A percentile compares a stretch with the other conserved stretches of the same genome.
phyloP scores from a whole-genome alignment of 1,140 invertebrate genomes.

The Pachyrhynchus sulphureomaculatus region DNA sequence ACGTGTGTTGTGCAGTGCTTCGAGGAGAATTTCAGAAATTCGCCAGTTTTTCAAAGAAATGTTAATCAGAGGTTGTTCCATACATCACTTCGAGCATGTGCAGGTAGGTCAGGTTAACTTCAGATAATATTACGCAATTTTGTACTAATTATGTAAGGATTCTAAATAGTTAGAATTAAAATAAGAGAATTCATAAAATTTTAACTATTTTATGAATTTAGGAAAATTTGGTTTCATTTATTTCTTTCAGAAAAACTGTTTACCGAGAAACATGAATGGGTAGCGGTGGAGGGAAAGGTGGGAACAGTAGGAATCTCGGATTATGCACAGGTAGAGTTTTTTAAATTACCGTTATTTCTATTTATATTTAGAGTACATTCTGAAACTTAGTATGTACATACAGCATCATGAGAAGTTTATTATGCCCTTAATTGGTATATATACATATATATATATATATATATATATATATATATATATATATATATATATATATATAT shows the following conservation, averaged over 20 bases:
- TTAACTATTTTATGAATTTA: too few relatives aligned
- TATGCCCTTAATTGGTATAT: too few relatives aligned
- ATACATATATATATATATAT: too few relatives aligned
- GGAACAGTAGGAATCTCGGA: constrained; percentile 89
- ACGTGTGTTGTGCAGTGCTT: constrained; percentile 16
- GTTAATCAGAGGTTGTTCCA: constrained; percentile 22
- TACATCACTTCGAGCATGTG: constrained; percentile 18
- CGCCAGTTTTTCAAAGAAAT: neutral
- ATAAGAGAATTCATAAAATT: too few relatives aligned
- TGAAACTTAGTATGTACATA: too few relatives aligned
- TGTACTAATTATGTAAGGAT: neutral
- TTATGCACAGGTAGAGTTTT: constrained; percentile 73
- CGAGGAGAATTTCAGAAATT: constrained; percentile 8
- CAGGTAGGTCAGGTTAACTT: constrained; percentile 24
- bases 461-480: too few relatives aligned
- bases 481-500: too few relatives aligned
- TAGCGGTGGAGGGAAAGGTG: constrained; percentile 72
- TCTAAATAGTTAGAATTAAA: too few relatives aligned
- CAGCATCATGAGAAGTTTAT: too few relatives aligned
- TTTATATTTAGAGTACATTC: too few relatives aligned
- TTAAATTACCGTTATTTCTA: neutral
- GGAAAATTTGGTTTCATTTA: constrained; percentile 2
- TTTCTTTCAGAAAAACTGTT: constrained; percentile 62
- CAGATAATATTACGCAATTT: neutral
- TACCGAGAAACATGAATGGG: constrained; percentile 93